Conservation (phyloP, 2,888 invertebrate genomes). For the Caenorhabditis angaria region DNA sequence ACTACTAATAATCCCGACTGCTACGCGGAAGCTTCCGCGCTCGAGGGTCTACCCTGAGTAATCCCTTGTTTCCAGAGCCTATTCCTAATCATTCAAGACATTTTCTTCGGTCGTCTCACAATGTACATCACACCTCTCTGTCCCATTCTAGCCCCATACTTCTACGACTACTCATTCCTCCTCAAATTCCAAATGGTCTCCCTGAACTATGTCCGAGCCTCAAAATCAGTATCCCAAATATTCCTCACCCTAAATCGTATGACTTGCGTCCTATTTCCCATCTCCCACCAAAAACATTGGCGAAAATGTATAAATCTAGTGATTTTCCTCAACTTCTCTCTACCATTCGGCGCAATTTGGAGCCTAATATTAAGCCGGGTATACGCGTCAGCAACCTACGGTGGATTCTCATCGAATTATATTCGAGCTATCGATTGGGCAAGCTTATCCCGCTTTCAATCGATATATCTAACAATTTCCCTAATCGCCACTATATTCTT, state of each 20-base stretch:
- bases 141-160: slow-evolving; percentile 1
- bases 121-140: slow-evolving; percentile 5
- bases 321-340: not conserved
- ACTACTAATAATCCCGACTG: too few species aligned
- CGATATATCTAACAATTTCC: slow-evolving; percentile 10
- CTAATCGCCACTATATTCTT: slow-evolving; percentile 10
- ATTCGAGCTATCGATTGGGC: slow-evolving; percentile 13
- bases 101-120: slow-evolving; percentile 1
- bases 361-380: slow-evolving; percentile 7
- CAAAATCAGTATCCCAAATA: slow-evolving; percentile 17
- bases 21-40: too few species aligned
- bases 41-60: too few species aligned
- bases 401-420: slow-evolving; percentile 22
- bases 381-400: not conserved
- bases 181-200: not conserved
- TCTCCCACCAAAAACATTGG: slow-evolving; percentile 12
- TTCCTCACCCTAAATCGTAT: slow-evolving; percentile 16
- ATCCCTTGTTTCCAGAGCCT: slow-evolving; percentile 1
- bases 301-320: not conserved
- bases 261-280: slow-evolving; percentile 19
- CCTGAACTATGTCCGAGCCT: slow-evolving; percentile 3
- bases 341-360: slow-evolving; percentile 10
- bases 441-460: slow-evolving; percentile 16
- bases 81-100: not conserved
- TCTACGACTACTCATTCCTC: not conserved